phyloP scores from a whole-genome alignment of 2,888 invertebrate genomes.

The Apamea sordens region DNA sequence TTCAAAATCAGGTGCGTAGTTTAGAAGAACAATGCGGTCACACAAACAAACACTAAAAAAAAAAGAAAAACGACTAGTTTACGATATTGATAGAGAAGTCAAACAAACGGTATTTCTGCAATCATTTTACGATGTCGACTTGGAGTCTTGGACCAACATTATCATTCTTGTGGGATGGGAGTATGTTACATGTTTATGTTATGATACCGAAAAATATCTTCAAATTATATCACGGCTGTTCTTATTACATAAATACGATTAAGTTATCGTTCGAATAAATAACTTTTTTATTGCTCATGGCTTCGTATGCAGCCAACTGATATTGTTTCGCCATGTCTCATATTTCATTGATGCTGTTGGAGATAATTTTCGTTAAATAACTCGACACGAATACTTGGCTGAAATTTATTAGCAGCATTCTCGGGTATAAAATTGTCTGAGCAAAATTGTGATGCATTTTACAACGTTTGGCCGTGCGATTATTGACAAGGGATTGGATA shows the following conservation, averaged over 20 bases:
- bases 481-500: constrained; percentile 7
- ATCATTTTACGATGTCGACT: not conserved
- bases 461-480: not conserved
- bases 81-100: not conserved
- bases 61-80: not conserved
- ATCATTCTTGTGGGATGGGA: constrained; percentile 5
- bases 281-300: constrained; percentile 33
- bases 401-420: constrained; percentile 34
- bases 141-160: not conserved
- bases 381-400: constrained; percentile 56
- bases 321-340: constrained; percentile 53
- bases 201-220: constrained; percentile 8
- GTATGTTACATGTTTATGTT: constrained; percentile 24
- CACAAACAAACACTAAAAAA: not conserved
- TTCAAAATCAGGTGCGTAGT: not conserved
- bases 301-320: constrained; percentile 40
- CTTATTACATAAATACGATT: constrained; percentile 27
- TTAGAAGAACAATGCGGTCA: not conserved
- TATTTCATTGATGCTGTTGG: constrained; percentile 51
- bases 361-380: constrained; percentile 58
- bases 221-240: constrained; percentile 16
- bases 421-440: constrained; percentile 29
- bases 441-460: constrained; percentile 13
- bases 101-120: not conserved
- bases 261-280: constrained; percentile 48